Conservation (phyloP, 2,797 vertebrate species). For the Sternotherus odoratus region DNA sequence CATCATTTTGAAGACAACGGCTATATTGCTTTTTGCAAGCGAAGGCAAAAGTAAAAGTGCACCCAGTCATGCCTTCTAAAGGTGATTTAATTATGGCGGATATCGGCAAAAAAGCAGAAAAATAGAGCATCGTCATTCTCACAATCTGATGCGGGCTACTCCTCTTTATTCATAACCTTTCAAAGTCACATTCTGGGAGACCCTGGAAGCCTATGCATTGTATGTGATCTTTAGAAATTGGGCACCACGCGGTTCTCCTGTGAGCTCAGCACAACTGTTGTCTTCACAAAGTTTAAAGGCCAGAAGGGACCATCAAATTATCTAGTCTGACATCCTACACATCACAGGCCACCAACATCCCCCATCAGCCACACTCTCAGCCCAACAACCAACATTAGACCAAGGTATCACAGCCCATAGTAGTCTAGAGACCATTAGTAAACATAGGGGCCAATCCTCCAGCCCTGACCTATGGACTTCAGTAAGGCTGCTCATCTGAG, state of each 20-base stretch:
- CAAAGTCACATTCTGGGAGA: neutral
- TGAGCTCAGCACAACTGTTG: neutral
- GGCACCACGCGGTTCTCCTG: neutral
- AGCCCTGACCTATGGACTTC: neutral
- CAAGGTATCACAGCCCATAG: neutral
- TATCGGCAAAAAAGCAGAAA: conserved; percentile 55
- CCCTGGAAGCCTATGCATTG: neutral
- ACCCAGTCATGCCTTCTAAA: conserved; percentile 37
- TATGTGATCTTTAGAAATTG: neutral
- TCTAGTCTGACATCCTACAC: neutral
- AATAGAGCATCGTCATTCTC: conserved; percentile 22
- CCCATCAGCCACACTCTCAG: neutral
- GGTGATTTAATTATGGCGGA: conserved; percentile 33
- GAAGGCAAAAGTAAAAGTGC: conserved; percentile 67
- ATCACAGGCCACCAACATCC: neutral
- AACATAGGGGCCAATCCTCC: neutral
- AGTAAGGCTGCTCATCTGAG: neutral
- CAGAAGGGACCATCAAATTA: neutral
- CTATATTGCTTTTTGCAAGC: conserved; percentile 22
- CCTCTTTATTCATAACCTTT: conserved; percentile 69
- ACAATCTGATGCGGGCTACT: conserved; percentile 63
- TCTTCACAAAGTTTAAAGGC: neutral
- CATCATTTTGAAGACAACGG: neutral
- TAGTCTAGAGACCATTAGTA: neutral
- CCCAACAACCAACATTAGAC: neutral